Percentiles rank a stretch among this genome's conserved stretches.
These are phyloP conservation scores for Tyrannus savana DNA, from an alignment of 2,113 vertebrate genomes.

Conservation along the genomic window DNA sequence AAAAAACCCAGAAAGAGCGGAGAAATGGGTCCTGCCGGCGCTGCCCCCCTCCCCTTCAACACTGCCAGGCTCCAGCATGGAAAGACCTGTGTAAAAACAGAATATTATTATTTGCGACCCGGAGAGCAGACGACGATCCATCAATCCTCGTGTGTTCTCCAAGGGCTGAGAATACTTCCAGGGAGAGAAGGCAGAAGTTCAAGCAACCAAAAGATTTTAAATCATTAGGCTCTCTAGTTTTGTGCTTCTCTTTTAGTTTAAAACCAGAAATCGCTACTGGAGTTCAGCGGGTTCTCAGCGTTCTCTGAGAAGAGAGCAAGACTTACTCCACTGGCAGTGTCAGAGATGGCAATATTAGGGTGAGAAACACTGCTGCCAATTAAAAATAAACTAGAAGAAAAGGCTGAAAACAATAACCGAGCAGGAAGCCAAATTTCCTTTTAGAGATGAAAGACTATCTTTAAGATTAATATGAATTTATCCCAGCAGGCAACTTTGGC, in stretches of 20 bases:
- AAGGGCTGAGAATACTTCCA: accelerated
- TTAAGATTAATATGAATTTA: not conserved
- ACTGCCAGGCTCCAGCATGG: accelerated
- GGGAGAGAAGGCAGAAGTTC: no score
- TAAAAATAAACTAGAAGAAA: not conserved
- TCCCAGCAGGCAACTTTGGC: not conserved
- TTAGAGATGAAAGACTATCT: not conserved
- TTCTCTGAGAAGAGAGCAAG: accelerated
- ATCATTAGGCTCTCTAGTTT: no score
- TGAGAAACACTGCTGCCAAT: not conserved
- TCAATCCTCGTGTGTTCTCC: accelerated
- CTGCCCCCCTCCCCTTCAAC: accelerated
- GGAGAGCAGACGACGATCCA: not conserved
- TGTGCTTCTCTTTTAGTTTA: no score
- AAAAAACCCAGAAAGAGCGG: no score
- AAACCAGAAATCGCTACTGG: not conserved
- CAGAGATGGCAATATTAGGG: not conserved
- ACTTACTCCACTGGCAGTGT: accelerated
- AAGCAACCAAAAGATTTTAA: not conserved
- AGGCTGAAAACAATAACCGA: not conserved
- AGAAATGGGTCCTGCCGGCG: not conserved
- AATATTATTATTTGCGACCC: accelerated
- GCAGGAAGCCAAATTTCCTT: not conserved
- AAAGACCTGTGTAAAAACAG: accelerated
- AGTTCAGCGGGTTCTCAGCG: accelerated